Conservation (phyloP, 1,140 invertebrate genomes). For the Papilio dardanus region DNA sequence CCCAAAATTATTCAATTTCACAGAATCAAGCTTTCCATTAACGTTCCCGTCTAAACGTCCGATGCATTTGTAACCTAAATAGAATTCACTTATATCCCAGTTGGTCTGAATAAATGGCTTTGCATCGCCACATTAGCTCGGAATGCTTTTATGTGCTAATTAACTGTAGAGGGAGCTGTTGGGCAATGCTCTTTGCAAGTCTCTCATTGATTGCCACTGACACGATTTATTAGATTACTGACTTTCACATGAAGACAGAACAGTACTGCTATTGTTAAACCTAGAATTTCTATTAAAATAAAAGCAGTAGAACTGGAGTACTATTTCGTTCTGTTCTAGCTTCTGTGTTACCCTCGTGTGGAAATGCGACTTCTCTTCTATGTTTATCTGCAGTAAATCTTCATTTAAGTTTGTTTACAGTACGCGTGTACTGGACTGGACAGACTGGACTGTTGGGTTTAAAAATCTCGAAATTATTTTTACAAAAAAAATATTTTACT, state of each 20-base stretch:
- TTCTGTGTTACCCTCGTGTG: background rate
- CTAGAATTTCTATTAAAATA: too few species aligned
- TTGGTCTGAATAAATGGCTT: slow-evolving; percentile 43
- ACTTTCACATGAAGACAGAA: background rate
- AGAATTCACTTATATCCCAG: slow-evolving; percentile 40
- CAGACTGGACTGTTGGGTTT: too few species aligned
- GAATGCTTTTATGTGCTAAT: slow-evolving; percentile 36
- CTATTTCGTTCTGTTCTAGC: background rate
- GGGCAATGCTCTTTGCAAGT: slow-evolving; percentile 36
- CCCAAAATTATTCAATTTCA: slow-evolving; percentile 9
- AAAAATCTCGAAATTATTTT: too few species aligned
- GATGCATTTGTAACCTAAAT: slow-evolving; percentile 27
- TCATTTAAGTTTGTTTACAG: too few species aligned
- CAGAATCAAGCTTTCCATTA: slow-evolving; percentile 24
- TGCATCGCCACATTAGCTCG: slow-evolving; percentile 35
- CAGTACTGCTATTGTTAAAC: background rate
- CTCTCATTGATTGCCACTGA: slow-evolving; percentile 28
- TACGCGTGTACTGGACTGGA: too few species aligned
- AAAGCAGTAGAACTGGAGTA: background rate
- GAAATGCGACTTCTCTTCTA: background rate
- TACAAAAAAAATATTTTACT: background rate
- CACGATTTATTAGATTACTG: slow-evolving; percentile 33
- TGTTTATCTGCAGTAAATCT: too few species aligned
- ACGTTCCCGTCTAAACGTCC: slow-evolving; percentile 17
- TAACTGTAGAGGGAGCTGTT: slow-evolving; percentile 21